These are phyloP conservation scores for Rhynchopsitta pachyrhyncha DNA, from an alignment of 2,113 vertebrate species.

Conservation along the genomic window DNA sequence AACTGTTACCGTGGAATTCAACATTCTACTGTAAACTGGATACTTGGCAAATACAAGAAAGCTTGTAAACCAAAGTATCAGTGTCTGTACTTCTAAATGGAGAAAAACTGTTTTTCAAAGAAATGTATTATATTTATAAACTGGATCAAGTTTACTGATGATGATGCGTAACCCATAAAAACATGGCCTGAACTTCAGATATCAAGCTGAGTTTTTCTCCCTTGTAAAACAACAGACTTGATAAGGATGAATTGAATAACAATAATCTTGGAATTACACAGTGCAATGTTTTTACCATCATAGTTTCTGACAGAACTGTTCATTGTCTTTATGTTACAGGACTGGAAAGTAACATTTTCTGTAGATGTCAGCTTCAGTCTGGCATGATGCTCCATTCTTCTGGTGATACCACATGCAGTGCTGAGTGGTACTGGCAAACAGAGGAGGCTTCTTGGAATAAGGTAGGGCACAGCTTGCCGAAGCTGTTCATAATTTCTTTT, in stretches of 20 bases:
- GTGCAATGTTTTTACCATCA: neutral
- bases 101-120: neutral
- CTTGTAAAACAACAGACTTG: neutral
- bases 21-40: neutral
- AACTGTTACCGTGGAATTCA: neutral
- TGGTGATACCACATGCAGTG: neutral
- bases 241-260: neutral
- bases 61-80: neutral
- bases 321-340: slow-evolving; percentile 25
- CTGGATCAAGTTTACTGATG: neutral
- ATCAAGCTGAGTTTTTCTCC: neutral
- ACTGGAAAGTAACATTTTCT: neutral
- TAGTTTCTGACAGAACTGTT: neutral
- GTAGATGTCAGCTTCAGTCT: neutral
- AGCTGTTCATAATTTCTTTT: neutral
- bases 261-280: neutral
- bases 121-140: neutral
- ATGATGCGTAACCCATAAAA: neutral
- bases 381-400: neutral
- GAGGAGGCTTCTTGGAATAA: neutral
- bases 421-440: neutral
- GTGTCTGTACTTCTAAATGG: neutral
- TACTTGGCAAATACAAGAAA: neutral
- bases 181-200: neutral
- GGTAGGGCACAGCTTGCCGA: neutral